Evolutionary conservation across 2,797 vertebrate species (phyloP).

Genomic region (Arrhamphus sclerolepis): DNA sequence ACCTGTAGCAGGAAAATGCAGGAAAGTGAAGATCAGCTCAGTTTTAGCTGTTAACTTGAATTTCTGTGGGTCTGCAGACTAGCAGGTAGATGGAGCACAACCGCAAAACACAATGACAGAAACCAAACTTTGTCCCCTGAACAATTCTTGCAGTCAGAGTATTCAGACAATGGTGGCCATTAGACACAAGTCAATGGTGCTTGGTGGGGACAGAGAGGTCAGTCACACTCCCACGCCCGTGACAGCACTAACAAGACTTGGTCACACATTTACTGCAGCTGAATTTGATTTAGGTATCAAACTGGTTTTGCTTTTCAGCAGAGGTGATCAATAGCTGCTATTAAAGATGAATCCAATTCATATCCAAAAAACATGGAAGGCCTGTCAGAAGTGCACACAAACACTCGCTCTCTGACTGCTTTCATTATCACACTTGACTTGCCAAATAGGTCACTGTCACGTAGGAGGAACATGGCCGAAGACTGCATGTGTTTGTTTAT

Average conservation of each 20-base stretch:
- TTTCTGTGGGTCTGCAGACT: background rate
- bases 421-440: conserved; percentile 46
- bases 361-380: too few relatives aligned
- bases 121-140: background rate
- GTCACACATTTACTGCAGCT: background rate
- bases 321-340: background rate
- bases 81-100: background rate
- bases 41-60: background rate
- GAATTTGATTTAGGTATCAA: conserved; percentile 1
- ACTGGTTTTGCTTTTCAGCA: too few relatives aligned
- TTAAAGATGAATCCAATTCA: background rate
- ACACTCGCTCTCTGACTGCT: background rate
- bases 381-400: too few relatives aligned
- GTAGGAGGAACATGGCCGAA: background rate
- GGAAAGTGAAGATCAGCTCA: conserved; percentile 2
- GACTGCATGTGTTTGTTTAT: background rate
- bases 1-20: conserved; percentile 77
- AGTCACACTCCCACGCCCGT: background rate
- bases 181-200: conserved; percentile 6
- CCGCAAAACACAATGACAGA: conserved; percentile 15
- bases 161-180: conserved; percentile 23
- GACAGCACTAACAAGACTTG: conserved; percentile 6
- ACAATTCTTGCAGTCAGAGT: background rate
- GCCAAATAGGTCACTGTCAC: conserved; percentile 54
- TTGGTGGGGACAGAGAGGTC: conserved; percentile 19